These are phyloP conservation scores for Cynaeus angustus DNA, from an alignment of 2,888 invertebrate genomes.

Conservation along the genomic window DNA sequence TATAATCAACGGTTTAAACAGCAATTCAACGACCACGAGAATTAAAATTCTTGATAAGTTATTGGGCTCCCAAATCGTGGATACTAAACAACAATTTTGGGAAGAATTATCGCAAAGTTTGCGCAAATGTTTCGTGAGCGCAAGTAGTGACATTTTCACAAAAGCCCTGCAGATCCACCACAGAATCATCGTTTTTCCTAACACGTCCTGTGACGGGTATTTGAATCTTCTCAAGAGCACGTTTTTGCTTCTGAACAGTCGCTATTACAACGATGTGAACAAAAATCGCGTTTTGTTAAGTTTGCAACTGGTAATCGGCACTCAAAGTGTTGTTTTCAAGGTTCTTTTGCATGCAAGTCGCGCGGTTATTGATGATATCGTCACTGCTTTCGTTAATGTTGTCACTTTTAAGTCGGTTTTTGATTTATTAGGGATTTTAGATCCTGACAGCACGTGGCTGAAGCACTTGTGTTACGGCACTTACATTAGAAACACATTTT, in stretches of 20 bases:
- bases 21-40: conserved; percentile 39
- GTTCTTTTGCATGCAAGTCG: conserved; percentile 49
- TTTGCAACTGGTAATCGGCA: conserved; percentile 49
- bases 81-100: conserved; percentile 55
- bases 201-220: conserved; percentile 52
- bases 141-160: conserved; percentile 52
- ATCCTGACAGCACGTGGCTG: conserved; percentile 55
- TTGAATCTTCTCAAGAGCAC: conserved; percentile 53
- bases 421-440: conserved; percentile 52
- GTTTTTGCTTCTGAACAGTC: conserved; percentile 45
- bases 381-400: conserved; percentile 50
- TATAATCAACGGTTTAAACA: conserved; percentile 42
- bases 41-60: conserved; percentile 45
- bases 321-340: conserved; percentile 48
- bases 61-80: conserved; percentile 50
- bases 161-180: conserved; percentile 53
- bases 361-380: conserved; percentile 51
- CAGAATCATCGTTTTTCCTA: conserved; percentile 52
- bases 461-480: conserved; percentile 51
- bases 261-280: conserved; percentile 37
- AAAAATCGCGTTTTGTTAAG: conserved; percentile 45
- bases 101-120: conserved; percentile 50
- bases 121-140: conserved; percentile 53
- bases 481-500: conserved; percentile 48
- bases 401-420: conserved; percentile 45